Evolutionary conservation across 1,140 invertebrate species (phyloP).

Genomic region (Drosophila sp.): DNA sequence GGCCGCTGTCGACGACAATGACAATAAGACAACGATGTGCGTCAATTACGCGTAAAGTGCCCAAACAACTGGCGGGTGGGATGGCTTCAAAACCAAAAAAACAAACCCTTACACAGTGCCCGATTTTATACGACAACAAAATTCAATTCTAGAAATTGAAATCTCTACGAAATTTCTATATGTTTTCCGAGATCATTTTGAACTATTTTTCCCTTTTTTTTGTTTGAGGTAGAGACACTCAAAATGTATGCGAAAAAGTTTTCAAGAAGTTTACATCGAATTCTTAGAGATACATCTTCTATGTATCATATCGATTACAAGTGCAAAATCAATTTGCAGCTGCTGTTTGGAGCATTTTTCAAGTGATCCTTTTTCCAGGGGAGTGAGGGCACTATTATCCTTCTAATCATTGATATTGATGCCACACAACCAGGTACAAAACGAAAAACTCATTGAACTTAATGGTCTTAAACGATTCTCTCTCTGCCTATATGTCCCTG

Average conservation of each 20-base stretch:
- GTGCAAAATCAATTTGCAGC: not conserved
- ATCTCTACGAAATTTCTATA: no score
- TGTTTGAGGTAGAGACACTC: no score
- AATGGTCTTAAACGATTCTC: slow-evolving; percentile 49
- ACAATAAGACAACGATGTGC: slow-evolving; percentile 47
- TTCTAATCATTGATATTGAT: slow-evolving; percentile 9
- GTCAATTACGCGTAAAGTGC: slow-evolving; percentile 70
- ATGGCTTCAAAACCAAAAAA: not conserved
- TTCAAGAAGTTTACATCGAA: no score
- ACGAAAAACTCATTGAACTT: slow-evolving; percentile 11
- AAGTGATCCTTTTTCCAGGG: not conserved
- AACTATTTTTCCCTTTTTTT: no score
- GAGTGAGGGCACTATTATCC: not conserved
- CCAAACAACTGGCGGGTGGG: slow-evolving; percentile 42
- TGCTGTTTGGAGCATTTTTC: not conserved
- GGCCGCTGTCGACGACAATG: slow-evolving; percentile 33
- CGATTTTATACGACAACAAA: no score
- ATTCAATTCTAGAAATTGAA: no score
- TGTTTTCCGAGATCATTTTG: no score
- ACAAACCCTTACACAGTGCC: not conserved
- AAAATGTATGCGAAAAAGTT: no score
- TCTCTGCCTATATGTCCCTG: slow-evolving; percentile 19
- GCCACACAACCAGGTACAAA: slow-evolving; percentile 7
- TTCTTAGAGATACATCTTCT: no score
- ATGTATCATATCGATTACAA: slow-evolving; percentile 2